These are phyloP conservation scores for Mesopsocus fuscifrons DNA, from an alignment of 2,888 invertebrate genomes.

Conservation along the genomic window DNA sequence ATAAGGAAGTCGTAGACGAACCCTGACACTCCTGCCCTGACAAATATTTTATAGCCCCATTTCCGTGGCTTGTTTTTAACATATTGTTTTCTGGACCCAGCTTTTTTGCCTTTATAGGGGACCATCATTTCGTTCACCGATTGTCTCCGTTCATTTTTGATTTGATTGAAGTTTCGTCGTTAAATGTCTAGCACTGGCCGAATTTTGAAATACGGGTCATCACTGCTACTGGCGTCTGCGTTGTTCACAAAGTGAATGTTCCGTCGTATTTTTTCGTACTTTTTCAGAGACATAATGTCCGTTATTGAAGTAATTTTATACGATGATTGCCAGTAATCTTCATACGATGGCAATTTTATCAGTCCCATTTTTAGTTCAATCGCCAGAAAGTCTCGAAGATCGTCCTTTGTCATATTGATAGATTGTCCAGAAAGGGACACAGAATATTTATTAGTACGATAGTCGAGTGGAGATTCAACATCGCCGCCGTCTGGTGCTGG, in stretches of 20 bases:
- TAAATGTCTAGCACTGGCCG: slow-evolving; percentile 16
- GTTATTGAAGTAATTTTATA: slow-evolving; percentile 16
- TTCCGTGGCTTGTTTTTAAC: slow-evolving; percentile 23
- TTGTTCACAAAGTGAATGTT: slow-evolving; percentile 19
- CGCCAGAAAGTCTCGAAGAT: slow-evolving; percentile 16
- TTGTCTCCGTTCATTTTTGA: slow-evolving; percentile 16
- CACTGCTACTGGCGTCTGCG: slow-evolving; percentile 18
- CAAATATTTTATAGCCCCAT: slow-evolving; percentile 17
- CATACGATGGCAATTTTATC: slow-evolving; percentile 16
- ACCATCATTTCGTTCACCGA: slow-evolving; percentile 19
- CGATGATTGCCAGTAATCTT: slow-evolving; percentile 17
- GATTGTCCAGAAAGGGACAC: too few species aligned
- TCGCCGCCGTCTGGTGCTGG: too few species aligned
- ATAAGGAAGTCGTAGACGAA: slow-evolving; percentile 15
- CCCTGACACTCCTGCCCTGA: slow-evolving; percentile 13
- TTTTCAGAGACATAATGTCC: slow-evolving; percentile 17
- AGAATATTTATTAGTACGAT: too few species aligned
- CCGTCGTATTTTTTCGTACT: slow-evolving; percentile 17
- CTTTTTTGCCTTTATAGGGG: slow-evolving; percentile 17
- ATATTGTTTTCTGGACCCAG: slow-evolving; percentile 19
- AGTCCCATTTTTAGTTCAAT: slow-evolving; percentile 18
- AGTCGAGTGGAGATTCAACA: too few species aligned
- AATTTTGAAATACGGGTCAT: slow-evolving; percentile 17
- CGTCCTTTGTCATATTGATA: too few species aligned
- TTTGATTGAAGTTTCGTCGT: slow-evolving; percentile 13